These are phyloP conservation scores for Brenthis ino DNA, from an alignment of 2,888 invertebrate species.

Conservation along the genomic window DNA sequence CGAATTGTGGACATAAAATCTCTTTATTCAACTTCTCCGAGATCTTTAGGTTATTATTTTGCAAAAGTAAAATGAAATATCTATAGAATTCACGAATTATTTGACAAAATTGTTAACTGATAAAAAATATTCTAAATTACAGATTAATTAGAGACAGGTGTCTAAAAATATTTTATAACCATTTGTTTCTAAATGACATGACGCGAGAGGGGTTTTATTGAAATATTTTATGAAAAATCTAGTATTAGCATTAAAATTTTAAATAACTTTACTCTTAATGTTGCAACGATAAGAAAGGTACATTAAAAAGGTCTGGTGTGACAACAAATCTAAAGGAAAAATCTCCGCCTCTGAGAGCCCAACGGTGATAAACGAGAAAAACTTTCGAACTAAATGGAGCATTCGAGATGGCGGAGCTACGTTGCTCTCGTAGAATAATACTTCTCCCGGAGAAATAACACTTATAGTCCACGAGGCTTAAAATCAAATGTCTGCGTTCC, in stretches of 20 bases:
- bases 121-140: no score
- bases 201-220: no score
- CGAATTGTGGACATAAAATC: constrained; percentile 36
- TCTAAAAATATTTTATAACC: no score
- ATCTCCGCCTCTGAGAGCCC: constrained; percentile 81
- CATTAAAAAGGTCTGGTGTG: constrained; percentile 83
- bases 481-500: constrained; percentile 80
- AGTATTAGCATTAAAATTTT: constrained; percentile 33
- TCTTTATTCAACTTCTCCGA: constrained; percentile 36
- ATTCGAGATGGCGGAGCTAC: constrained; percentile 79
- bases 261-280: constrained; percentile 73
- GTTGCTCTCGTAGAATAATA: constrained; percentile 81
- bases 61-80: constrained; percentile 10
- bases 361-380: constrained; percentile 83
- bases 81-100: not conserved
- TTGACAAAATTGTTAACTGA: no score
- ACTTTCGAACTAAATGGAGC: constrained; percentile 83
- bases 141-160: no score
- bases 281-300: constrained; percentile 78
- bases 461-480: constrained; percentile 82
- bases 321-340: constrained; percentile 83
- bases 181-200: no score
- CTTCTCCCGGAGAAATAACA: constrained; percentile 81
- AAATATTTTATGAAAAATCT: not conserved
- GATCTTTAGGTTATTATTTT: constrained; percentile 26